Conservation (phyloP, 2,797 vertebrate genomes). For the Xiphorhynchus erythropygius region DNA sequence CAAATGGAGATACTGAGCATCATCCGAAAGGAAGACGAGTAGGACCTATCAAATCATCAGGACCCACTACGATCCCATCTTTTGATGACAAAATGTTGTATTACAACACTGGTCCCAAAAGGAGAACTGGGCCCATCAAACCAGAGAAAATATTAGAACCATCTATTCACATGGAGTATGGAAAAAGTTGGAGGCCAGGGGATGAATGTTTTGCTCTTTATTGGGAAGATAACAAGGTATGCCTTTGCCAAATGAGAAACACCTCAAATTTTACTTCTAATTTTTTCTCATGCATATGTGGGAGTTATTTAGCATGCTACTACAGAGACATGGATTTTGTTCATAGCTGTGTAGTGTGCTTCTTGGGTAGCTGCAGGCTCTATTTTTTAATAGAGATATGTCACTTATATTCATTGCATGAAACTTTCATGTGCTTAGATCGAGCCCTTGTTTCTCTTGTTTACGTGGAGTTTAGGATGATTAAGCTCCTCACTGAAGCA, state of each 20-base stretch:
- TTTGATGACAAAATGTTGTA: slow-evolving; percentile 81
- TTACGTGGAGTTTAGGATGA: neutral
- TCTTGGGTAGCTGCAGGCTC: neutral
- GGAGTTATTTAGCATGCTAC: neutral
- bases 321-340: neutral
- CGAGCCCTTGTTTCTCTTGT: neutral
- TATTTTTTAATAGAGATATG: neutral
- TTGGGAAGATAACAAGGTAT: slow-evolving; percentile 99
- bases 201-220: slow-evolving; percentile 96
- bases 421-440: neutral
- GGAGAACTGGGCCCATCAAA: slow-evolving; percentile 87
- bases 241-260: neutral
- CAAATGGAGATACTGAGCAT: slow-evolving; percentile 88
- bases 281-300: accelerated
- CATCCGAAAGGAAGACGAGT: slow-evolving; percentile 83
- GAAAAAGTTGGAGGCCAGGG: slow-evolving; percentile 88
- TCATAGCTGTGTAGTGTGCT: neutral
- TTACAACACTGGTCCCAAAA: slow-evolving; percentile 86
- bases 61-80: slow-evolving; percentile 45
- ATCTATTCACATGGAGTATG: slow-evolving; percentile 69
- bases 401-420: neutral
- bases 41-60: slow-evolving; percentile 89
- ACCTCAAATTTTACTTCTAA: neutral
- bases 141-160: slow-evolving; percentile 82
- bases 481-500: neutral